Evolutionary conservation across 2,797 vertebrate genomes (phyloP), one percentile per base, ranked within the genome.

Genomic region (Alauda arvensis): DNA sequence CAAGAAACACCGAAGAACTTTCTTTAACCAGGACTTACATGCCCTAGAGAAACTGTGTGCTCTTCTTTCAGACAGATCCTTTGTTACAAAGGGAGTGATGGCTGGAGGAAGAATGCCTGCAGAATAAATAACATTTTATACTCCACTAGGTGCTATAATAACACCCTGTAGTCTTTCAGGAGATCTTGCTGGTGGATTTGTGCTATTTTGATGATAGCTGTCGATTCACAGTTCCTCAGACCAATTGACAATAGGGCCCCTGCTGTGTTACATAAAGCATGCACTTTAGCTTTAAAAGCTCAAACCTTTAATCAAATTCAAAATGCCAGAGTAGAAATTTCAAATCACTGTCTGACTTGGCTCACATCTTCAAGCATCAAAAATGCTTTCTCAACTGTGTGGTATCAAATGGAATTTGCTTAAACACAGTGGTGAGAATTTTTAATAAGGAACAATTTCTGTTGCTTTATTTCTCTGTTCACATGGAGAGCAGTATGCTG

Each of bases 211-310:
- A 90, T 92, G 91, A 88, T 92, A 85, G 79, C 77, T 88, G 87
- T 72, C 20, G n/a, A 87, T 89, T 92, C 84, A 21, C 52, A 14
- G 71, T 24, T 93, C 56, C 76, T 90, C 78, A 61, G 81, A 91
- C 89, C 76, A 67, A 82, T 63, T 80, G 85, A 85, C 77, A 91
- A 68, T 53, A 42, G 74, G 68, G 53, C 25, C 33, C 87, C 84
- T 55, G 78, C 82, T 89, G 81, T 49, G 90, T 78, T 85, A 57
- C 52, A 92, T 70, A 94, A 95, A 91, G 85, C 83, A 92, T 83
- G 55, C 81, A 87, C 83, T 95, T 93, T 49, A 91, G 84, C 92
- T 94, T 85, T 93, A 90, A 93, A 87, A 95, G 79, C 89, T 82
- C 79, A 89, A 93, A 92, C 60, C 77, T 89, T 87, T 92, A 92